These are phyloP conservation scores for Urophycis tenuis DNA, from an alignment of 2,797 vertebrate species.

Conservation along the genomic window DNA sequence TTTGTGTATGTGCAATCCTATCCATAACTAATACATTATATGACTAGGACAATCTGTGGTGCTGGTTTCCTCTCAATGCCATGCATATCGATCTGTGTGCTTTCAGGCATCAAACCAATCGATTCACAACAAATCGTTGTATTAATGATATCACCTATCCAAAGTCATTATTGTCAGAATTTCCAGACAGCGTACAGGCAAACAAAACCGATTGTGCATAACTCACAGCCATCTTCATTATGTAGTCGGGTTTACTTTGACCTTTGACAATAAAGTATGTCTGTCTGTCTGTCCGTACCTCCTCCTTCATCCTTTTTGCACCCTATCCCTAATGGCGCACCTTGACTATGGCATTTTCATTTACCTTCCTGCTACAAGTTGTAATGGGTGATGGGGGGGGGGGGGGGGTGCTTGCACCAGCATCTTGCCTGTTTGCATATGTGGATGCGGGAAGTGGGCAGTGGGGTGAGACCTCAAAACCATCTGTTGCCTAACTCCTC, in stretches of 20 bases:
- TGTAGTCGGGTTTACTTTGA: background rate
- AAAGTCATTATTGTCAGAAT: background rate
- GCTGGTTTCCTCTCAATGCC: constrained; percentile 26
- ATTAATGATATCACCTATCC: background rate
- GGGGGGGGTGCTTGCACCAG: background rate
- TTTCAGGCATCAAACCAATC: constrained; percentile 49
- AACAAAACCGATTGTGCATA: background rate
- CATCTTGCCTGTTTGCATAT: background rate
- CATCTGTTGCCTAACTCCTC: background rate
- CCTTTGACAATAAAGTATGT: no score
- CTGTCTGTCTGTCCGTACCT: no score
- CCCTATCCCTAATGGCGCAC: constrained; percentile 54
- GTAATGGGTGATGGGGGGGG: no score
- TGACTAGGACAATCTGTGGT: background rate
- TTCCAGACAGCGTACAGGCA: background rate
- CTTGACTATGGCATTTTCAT: constrained; percentile 6
- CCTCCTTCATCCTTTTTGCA: constrained; percentile 4
- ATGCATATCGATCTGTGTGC: constrained; percentile 37
- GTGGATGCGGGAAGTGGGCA: background rate
- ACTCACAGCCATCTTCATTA: background rate
- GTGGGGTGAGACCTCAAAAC: background rate
- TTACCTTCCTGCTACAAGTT: no score
- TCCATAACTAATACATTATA: background rate
- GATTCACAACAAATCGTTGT: background rate
- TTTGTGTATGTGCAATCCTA: background rate